Evolutionary conservation across 2,113 vertebrate species (phyloP).

Genomic region (Saimiri boliviensis): DNA sequence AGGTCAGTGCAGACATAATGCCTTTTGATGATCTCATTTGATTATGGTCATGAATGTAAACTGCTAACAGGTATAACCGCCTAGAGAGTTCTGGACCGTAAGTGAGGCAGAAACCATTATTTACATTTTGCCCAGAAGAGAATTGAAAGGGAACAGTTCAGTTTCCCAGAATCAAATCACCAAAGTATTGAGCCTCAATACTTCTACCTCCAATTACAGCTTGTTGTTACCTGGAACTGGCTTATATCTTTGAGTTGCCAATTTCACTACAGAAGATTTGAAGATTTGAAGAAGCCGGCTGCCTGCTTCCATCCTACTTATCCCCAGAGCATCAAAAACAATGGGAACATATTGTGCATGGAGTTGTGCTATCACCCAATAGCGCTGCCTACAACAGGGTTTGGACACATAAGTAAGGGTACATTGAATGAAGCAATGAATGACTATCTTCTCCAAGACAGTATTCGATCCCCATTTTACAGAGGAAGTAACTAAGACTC

Average conservation of each 20-base stretch:
- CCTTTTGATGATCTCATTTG: neutral
- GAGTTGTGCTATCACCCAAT: no score
- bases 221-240: neutral
- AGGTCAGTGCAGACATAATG: neutral
- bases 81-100: neutral
- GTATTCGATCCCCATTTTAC: neutral
- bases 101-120: neutral
- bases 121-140: neutral
- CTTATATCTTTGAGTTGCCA: neutral
- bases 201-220: neutral
- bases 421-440: neutral
- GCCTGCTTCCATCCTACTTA: neutral
- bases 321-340: neutral
- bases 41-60: neutral
- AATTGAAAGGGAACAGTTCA: neutral
- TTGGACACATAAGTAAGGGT: neutral
- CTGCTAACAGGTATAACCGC: neutral
- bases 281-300: neutral
- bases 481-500: neutral
- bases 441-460: neutral
- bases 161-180: neutral
- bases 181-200: neutral
- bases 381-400: neutral
- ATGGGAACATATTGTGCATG: neutral
- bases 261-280: neutral